Conservation (phyloP, 2,797 vertebrate genomes). For the Clarias platycephalus region DNA sequence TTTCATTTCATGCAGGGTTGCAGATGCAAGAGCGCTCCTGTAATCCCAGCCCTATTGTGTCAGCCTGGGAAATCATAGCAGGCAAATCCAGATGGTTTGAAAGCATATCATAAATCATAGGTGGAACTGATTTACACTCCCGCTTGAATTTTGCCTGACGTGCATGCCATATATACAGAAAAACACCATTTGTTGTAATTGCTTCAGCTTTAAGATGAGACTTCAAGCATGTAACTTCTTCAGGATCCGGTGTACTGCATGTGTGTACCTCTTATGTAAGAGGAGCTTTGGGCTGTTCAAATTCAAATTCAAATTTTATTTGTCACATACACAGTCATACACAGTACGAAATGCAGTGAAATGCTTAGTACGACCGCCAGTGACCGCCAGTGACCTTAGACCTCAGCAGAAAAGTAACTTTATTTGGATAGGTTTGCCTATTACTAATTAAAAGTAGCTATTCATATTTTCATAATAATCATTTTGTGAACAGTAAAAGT, state of each 20-base stretch:
- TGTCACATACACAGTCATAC: too few relatives aligned
- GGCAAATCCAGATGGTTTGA: constrained; percentile 47
- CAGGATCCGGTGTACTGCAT: neutral
- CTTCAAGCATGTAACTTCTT: constrained; percentile 18
- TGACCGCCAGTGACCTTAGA: too few relatives aligned
- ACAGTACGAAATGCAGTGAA: too few relatives aligned
- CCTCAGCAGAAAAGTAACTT: neutral
- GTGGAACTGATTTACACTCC: constrained; percentile 40
- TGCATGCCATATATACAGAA: constrained; percentile 16
- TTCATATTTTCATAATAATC: neutral
- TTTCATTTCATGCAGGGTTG: constrained; percentile 25
- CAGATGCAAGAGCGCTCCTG: constrained; percentile 27
- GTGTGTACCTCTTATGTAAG: neutral
- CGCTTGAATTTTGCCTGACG: constrained; percentile 34
- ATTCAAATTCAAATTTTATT: too few relatives aligned
- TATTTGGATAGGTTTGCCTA: neutral
- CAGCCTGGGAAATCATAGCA: constrained; percentile 45
- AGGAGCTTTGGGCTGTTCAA: neutral
- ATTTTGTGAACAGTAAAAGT: constrained; percentile 8
- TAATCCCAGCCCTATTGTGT: constrained; percentile 45
- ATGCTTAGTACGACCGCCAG: too few relatives aligned
- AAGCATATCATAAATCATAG: constrained; percentile 40
- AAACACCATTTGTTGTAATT: constrained; percentile 34
- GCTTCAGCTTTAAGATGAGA: constrained; percentile 16
- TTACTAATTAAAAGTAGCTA: neutral